These are phyloP conservation scores for Leptogaster cylindrica DNA, from an alignment of 2,888 invertebrate species.

Conservation along the genomic window DNA sequence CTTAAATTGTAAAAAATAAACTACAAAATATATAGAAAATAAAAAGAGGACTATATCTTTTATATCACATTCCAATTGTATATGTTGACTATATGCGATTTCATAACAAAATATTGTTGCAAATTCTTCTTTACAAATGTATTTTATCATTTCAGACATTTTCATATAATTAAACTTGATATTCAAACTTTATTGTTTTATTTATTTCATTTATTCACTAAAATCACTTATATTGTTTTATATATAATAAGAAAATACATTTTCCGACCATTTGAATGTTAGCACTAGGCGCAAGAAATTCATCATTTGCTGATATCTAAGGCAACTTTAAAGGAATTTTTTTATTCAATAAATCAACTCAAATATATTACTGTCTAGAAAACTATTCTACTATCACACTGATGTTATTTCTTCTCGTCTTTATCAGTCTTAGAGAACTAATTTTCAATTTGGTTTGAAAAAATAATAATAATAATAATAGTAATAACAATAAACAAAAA, in stretches of 20 bases:
- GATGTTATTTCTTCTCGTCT: slow-evolving; percentile 5
- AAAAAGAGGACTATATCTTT: slow-evolving; percentile 60
- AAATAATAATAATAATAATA: too few species aligned
- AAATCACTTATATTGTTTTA: slow-evolving; percentile 6
- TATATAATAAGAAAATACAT: slow-evolving; percentile 24
- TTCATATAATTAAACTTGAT: slow-evolving; percentile 20
- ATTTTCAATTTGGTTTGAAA: slow-evolving; percentile 12
- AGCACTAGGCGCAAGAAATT: slow-evolving; percentile 20
- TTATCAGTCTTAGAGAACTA: slow-evolving; percentile 17
- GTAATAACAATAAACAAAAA: too few species aligned
- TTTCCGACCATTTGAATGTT: slow-evolving; percentile 15
- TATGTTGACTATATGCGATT: slow-evolving; percentile 53
- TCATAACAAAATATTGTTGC: slow-evolving; percentile 45
- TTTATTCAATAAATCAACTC: not conserved
- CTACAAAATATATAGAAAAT: slow-evolving; percentile 36
- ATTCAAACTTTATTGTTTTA: slow-evolving; percentile 15
- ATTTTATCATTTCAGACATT: slow-evolving; percentile 15
- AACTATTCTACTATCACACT: slow-evolving; percentile 26
- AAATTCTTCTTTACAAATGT: slow-evolving; percentile 1
- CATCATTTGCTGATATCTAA: not conserved
- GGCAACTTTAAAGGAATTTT: slow-evolving; percentile 25
- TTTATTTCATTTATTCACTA: slow-evolving; percentile 8
- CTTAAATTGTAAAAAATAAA: slow-evolving; percentile 31
- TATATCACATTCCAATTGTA: slow-evolving; percentile 62
- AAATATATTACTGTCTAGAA: slow-evolving; percentile 5